phyloP scores from a whole-genome alignment of 1,140 invertebrate genomes.

The Eufriesea mexicana region DNA sequence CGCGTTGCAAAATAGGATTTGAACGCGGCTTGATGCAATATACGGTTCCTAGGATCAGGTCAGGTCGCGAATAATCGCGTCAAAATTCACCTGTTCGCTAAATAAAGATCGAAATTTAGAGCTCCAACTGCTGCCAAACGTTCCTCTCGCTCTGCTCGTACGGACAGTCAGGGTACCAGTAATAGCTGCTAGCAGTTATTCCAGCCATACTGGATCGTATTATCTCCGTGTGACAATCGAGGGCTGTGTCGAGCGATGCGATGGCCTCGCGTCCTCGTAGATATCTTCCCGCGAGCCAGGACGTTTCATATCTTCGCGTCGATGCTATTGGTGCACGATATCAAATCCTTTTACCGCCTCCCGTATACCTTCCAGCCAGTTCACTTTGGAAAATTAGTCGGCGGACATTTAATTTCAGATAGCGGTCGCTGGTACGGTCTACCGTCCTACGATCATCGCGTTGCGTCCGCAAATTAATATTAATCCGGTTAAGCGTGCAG shows the following conservation, averaged over 20 bases:
- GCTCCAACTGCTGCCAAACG: no score
- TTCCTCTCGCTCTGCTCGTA: no score
- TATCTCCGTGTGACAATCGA: neutral
- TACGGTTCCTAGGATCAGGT: no score
- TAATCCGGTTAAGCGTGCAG: neutral
- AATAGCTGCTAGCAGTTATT: no score
- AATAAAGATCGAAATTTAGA: no score
- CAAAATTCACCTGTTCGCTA: no score
- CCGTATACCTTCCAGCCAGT: neutral
- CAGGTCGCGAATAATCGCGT: no score
- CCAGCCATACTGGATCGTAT: neutral
- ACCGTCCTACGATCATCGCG: neutral
- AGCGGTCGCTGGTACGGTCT: neutral
- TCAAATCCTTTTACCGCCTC: constrained; percentile 10
- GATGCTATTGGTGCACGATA: neutral
- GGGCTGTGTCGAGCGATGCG: neutral
- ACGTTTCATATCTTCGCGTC: neutral
- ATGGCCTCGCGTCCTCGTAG: neutral
- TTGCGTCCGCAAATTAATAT: neutral
- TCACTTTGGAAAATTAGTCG: constrained; percentile 41
- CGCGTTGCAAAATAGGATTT: no score
- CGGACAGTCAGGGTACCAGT: no score
- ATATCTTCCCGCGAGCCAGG: neutral
- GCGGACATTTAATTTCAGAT: constrained; percentile 34
- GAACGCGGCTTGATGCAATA: no score